Evolutionary conservation across 1,140 invertebrate species (phyloP), one percentile per base, ranked within the genome.

Genomic region (Zaprionus camerounensis): DNA sequence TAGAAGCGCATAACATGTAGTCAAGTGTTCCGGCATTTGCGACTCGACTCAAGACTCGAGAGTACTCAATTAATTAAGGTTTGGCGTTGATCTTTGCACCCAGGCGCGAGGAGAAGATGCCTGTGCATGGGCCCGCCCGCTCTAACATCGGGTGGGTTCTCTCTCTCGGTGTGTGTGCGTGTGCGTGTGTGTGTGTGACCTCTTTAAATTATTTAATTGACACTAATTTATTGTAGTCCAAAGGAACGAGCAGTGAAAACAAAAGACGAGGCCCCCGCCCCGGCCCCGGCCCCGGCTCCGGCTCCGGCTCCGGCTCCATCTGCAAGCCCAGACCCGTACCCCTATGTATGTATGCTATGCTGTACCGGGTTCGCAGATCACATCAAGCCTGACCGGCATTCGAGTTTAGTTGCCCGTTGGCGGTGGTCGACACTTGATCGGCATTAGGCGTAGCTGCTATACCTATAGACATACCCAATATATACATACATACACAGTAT

Each of bases 181-280:
- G 22, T 22, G 24, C 1, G n/a, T 38, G 72, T 58, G 34, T 56
- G 56, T 71, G 46, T 73, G 76, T 91, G 90, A 92, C 91, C 91
- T 79, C 82, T 91, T 92, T 91, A 92, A 92, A 91, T 92, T 92
- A 92, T 91, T 92, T 92, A 92, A 92, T 92, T 92, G 91, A 92
- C 91, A 92, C 84, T 92, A 92, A 92, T 92, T 92, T 92, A 92
- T 68, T 77, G 80, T 80, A 79, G 76, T 77, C 49, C 46, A 59
- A 81, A 79, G 76, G 63, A 83, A 72, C 58, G 46, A 41, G 36
- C 44, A 61, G 53, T 55, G 36, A 46, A 72, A 72, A 72, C 70
- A 58, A 58, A 58, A 58, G 62, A 46, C 46, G 7, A 31, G 71
- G 44, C 41, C 15, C 38, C 38, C 5, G 15, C 4, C 41, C 38